A percentile compares a stretch with the other conserved stretches of the same genome.
Conservation (phyloP, 2,113 vertebrate species). For the Morone saxatilis region DNA sequence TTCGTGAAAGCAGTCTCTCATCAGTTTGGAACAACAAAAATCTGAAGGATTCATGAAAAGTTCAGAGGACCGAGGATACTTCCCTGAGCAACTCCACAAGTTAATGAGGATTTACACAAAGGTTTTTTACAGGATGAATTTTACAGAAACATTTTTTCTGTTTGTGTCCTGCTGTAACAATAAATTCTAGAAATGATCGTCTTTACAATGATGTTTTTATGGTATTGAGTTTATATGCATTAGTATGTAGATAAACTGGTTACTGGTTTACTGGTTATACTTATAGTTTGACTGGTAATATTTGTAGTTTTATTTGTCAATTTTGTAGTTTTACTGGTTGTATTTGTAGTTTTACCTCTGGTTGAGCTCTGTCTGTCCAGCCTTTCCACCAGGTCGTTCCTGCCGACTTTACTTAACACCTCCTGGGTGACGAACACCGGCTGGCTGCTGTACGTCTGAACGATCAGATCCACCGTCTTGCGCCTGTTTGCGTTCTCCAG, state of each 20-base stretch:
- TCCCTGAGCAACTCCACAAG: constrained; percentile 9
- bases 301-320: no score
- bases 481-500: neutral
- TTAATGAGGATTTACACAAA: neutral
- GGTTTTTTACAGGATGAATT: neutral
- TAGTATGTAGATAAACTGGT: neutral
- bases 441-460: neutral
- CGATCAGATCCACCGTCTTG: neutral
- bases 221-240: constrained; percentile 28
- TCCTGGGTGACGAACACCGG: neutral
- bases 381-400: neutral
- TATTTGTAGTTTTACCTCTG: neutral
- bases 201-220: constrained; percentile 39
- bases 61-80: neutral
- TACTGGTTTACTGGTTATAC: no score
- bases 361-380: neutral
- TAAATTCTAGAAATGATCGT: neutral
- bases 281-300: no score
- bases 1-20: no score
- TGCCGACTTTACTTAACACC: neutral
- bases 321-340: no score
- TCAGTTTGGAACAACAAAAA: no score
- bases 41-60: neutral
- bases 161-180: neutral
- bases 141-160: constrained; percentile 8